Conservation (phyloP, 2,888 invertebrate genomes). For the Pristionchus fissidentatus region DNA sequence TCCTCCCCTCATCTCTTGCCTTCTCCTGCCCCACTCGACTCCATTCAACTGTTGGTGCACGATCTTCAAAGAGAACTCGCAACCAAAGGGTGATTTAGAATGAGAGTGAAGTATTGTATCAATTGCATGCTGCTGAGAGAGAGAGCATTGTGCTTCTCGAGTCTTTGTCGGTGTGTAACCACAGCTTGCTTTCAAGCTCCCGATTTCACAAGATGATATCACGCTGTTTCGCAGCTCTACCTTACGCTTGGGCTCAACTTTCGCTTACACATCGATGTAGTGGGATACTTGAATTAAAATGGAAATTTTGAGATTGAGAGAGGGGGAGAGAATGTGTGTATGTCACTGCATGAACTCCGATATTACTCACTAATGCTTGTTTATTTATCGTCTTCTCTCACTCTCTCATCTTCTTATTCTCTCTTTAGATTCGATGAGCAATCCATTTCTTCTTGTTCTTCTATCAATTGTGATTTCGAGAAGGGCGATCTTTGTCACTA, state of each 20-base stretch:
- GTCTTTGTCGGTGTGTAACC: neutral
- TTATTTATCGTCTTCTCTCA: neutral
- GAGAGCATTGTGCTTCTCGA: neutral
- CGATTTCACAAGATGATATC: no score
- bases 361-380: neutral
- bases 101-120: conserved; percentile 15
- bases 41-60: conserved; percentile 12
- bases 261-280: neutral
- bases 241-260: neutral
- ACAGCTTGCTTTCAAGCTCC: no score
- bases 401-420: no score
- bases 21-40: neutral
- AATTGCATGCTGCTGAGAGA: conserved; percentile 25
- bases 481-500: conserved; percentile 49
- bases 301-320: no score
- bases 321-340: no score
- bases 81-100: conserved; percentile 10
- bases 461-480: conserved; percentile 61
- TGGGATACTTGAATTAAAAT: no score
- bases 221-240: no score
- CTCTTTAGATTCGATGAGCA: conserved; percentile 34
- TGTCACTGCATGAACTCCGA: no score
- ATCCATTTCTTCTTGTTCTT: conserved; percentile 50
- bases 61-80: conserved; percentile 38
- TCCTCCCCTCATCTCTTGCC: neutral